A percentile compares a stretch with the other conserved stretches of the same genome.
Evolutionary conservation across 1,140 invertebrate species (phyloP).

Genomic region (Heterodera schachtii): DNA sequence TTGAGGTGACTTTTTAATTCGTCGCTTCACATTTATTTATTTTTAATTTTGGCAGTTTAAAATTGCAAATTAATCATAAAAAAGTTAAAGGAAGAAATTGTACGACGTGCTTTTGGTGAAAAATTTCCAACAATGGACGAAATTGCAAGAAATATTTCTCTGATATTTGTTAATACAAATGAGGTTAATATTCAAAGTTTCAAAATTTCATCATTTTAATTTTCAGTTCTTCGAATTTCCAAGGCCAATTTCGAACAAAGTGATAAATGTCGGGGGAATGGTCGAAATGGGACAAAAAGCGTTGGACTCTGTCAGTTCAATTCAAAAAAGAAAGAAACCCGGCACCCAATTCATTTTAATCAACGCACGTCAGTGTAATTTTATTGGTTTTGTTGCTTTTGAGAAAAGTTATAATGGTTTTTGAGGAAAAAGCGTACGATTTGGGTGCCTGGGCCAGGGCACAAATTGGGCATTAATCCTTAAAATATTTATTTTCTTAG

Average conservation of each 20-base stretch:
- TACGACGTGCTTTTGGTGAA: constrained; percentile 23
- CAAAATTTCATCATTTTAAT: neutral
- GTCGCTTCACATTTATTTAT: neutral
- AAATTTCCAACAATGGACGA: constrained; percentile 23
- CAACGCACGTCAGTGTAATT: neutral
- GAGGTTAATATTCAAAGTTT: neutral
- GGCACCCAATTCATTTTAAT: neutral
- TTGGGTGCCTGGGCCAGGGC: too few species aligned
- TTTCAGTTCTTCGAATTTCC: constrained; percentile 32
- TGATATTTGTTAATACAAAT: constrained; percentile 35
- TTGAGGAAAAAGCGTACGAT: too few species aligned
- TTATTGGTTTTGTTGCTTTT: too few species aligned
- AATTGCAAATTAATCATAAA: neutral
- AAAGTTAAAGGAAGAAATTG: constrained; percentile 22
- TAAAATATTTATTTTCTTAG: neutral
- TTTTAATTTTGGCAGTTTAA: too few species aligned
- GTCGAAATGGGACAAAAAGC: constrained; percentile 17
- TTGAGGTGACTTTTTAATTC: neutral
- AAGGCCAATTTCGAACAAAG: constrained; percentile 36
- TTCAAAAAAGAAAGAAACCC: constrained; percentile 10
- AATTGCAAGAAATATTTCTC: constrained; percentile 26
- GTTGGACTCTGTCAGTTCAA: constrained; percentile 7
- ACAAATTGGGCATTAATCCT: too few species aligned
- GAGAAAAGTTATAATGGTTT: too few species aligned
- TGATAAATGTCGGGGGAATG: constrained; percentile 33